A percentile compares a stretch with the other conserved stretches of the same genome.
These are phyloP conservation scores for Pipistrellus nathusii DNA, from an alignment of 2,797 vertebrate species.

Conservation along the genomic window DNA sequence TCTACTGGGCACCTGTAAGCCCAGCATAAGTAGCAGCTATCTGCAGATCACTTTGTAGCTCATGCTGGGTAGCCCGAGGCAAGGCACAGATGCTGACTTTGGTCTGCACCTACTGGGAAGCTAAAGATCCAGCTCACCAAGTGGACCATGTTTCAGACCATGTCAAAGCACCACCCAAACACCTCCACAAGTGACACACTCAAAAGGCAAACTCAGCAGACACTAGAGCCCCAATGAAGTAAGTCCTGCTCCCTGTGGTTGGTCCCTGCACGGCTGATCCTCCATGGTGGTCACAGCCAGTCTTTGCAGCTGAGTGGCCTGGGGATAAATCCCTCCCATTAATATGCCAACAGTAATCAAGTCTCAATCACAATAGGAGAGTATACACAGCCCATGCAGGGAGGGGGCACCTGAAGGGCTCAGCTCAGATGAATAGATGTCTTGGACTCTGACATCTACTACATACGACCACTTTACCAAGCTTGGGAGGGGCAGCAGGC, in stretches of 20 bases:
- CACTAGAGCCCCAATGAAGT: not conserved
- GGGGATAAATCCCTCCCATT: not conserved
- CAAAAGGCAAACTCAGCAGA: not conserved
- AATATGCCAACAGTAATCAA: not conserved
- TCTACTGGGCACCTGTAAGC: not conserved
- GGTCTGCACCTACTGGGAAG: not conserved
- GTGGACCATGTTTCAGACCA: not conserved
- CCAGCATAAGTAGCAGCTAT: not conserved
- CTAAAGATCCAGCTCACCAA: not conserved
- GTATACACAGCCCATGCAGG: not conserved
- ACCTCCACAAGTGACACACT: not conserved
- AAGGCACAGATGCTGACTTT: not conserved
- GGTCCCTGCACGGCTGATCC: not conserved
- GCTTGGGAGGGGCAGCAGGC: not conserved
- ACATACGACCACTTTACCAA: not conserved
- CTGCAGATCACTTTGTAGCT: not conserved
- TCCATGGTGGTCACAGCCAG: not conserved
- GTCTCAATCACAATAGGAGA: not conserved
- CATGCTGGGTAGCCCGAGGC: not conserved
- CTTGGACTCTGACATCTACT: not conserved
- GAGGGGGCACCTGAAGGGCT: not conserved
- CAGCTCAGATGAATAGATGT: not conserved
- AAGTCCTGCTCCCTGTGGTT: not conserved
- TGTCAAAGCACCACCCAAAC: not conserved
- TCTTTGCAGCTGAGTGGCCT: not conserved